A percentile compares a stretch with the other conserved stretches of the same genome.
These are phyloP conservation scores for Alectoris magna DNA, from an alignment of 2,797 vertebrate species.

Conservation along the genomic window DNA sequence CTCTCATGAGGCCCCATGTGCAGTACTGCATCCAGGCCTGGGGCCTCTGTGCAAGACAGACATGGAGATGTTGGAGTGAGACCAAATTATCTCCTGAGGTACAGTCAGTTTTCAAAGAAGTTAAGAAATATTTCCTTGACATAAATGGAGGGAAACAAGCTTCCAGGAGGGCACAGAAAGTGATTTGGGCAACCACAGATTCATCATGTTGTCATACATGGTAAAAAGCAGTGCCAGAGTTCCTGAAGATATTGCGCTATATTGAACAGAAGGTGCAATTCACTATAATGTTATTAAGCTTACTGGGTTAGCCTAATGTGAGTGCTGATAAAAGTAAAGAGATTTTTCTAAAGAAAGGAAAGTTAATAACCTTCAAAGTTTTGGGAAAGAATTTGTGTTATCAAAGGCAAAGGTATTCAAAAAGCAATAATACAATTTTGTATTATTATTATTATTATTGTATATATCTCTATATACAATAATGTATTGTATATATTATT, in stretches of 20 bases:
- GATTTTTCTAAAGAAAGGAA: not conserved
- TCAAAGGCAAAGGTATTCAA: not conserved
- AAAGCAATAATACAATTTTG: not conserved
- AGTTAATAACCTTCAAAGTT: not conserved
- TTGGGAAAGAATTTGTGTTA: not conserved
- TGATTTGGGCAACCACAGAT: too few relatives aligned
- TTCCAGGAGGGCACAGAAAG: not conserved
- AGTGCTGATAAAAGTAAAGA: accelerated
- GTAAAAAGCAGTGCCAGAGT: too few relatives aligned
- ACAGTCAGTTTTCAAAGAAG: not conserved
- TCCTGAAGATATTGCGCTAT: too few relatives aligned
- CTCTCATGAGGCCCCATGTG: not conserved
- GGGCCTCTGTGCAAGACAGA: not conserved
- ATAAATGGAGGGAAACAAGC: too few relatives aligned
- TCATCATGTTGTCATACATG: too few relatives aligned
- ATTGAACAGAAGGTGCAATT: too few relatives aligned
- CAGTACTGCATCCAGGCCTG: not conserved
- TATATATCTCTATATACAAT: too few relatives aligned
- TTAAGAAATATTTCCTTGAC: too few relatives aligned
- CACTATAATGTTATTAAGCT: not conserved
- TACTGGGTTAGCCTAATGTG: not conserved
- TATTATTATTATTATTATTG: too few relatives aligned
- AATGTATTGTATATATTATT: too few relatives aligned
- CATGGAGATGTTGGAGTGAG: not conserved
- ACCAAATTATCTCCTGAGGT: not conserved